These are phyloP conservation scores for Cataglyphis rosenhaueri DNA, from an alignment of 2,888 invertebrate species.

Conservation along the genomic window DNA sequence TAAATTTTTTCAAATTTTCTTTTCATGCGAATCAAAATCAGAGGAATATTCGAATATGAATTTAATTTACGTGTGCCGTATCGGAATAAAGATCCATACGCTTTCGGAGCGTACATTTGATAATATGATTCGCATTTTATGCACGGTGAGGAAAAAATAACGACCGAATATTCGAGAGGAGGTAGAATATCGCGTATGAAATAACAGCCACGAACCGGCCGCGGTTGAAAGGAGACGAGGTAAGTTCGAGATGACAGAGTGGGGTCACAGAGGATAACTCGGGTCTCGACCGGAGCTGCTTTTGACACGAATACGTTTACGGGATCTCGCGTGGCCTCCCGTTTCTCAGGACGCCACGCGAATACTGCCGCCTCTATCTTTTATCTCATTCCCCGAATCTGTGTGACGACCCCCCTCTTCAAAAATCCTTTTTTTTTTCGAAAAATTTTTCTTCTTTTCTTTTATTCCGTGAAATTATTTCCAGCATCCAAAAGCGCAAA, in stretches of 20 bases:
- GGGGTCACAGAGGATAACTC: constrained; percentile 83
- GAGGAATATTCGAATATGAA: not conserved
- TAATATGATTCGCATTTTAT: constrained; percentile 9
- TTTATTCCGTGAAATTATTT: not conserved
- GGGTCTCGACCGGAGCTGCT: constrained; percentile 82
- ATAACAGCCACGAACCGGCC: constrained; percentile 64
- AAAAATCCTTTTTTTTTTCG: not conserved
- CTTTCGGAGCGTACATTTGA: not conserved
- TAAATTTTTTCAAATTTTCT: not conserved
- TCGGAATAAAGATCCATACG: constrained; percentile 5
- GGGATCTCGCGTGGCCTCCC: constrained; percentile 79
- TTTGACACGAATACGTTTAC: constrained; percentile 84
- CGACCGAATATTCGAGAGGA: constrained; percentile 35
- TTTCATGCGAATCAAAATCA: constrained; percentile 1
- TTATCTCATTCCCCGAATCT: not conserved
- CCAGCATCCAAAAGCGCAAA: not conserved
- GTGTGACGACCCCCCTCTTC: not conserved
- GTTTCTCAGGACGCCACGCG: constrained; percentile 71
- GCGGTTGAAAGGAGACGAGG: constrained; percentile 75
- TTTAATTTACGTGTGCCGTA: not conserved
- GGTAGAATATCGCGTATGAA: constrained; percentile 58
- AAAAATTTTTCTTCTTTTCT: not conserved
- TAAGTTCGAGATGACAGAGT: constrained; percentile 83
- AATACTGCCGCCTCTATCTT: not conserved
- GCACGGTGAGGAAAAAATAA: constrained; percentile 12